These are phyloP conservation scores for Acleris literana DNA, from an alignment of 2,888 invertebrate genomes.

Conservation along the genomic window DNA sequence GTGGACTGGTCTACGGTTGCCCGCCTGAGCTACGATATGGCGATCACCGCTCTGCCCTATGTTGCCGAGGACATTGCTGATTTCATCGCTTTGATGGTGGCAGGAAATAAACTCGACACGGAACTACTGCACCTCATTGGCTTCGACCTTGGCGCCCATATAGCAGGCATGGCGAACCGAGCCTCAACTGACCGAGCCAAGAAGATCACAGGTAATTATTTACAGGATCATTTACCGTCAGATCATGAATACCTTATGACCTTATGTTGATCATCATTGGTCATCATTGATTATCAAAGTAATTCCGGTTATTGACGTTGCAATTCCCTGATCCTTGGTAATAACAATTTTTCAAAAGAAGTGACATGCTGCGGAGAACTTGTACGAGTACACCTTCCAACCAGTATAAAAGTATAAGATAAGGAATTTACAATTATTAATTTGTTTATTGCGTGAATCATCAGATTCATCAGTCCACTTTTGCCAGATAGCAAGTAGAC, in stretches of 20 bases:
- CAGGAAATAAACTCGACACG: neutral
- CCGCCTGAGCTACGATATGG: neutral
- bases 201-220: constrained; percentile 36
- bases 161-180: constrained; percentile 31
- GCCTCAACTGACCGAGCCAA: constrained; percentile 2
- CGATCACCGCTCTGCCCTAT: neutral
- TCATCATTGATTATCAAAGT: no score
- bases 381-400: no score
- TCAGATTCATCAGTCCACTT: neutral
- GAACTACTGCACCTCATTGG: constrained; percentile 30
- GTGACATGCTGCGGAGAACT: no score
- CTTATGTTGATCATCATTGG: neutral
- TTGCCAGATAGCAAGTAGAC: neutral
- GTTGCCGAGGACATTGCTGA: constrained; percentile 15
- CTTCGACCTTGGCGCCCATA: constrained; percentile 36
- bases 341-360: no score
- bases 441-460: neutral
- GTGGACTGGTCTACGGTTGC: constrained; percentile 19
- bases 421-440: no score
- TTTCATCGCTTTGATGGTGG: constrained; percentile 7
- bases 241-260: neutral
- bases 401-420: no score
- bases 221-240: neutral
- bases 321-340: no score
- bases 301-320: no score